These are phyloP conservation scores for Glossosoma conforme DNA, from an alignment of 1,140 invertebrate genomes.

Conservation along the genomic window DNA sequence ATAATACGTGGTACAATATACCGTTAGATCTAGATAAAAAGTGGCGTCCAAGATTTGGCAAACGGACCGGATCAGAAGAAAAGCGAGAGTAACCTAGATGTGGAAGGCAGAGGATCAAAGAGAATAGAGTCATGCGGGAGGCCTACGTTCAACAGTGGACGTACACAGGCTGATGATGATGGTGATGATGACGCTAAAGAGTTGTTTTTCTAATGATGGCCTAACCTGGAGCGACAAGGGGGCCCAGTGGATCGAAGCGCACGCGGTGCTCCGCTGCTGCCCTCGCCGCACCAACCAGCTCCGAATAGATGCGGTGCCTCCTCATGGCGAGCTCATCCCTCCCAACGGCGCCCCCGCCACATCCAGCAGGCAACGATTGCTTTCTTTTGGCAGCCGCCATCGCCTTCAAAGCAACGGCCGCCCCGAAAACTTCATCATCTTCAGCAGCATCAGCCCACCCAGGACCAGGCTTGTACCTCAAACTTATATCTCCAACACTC, in stretches of 20 bases:
- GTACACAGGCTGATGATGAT: too few relatives aligned
- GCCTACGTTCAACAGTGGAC: too few relatives aligned
- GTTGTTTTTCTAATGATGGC: constrained; percentile 1
- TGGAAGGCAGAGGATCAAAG: too few relatives aligned
- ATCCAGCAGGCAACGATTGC: constrained; percentile 32
- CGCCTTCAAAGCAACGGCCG: constrained; percentile 20
- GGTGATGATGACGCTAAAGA: too few relatives aligned
- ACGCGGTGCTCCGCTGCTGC: constrained; percentile 68
- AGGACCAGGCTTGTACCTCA: constrained; percentile 31
- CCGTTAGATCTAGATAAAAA: too few relatives aligned
- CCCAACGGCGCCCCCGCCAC: constrained; percentile 54
- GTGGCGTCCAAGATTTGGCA: too few relatives aligned
- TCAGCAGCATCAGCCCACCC: constrained; percentile 36
- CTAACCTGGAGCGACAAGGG: constrained; percentile 50
- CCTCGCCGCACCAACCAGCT: constrained; percentile 64
- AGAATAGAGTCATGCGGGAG: too few relatives aligned
- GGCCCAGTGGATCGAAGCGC: constrained; percentile 66
- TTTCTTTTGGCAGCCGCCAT: constrained; percentile 19
- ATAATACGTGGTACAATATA: too few relatives aligned
- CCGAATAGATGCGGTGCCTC: constrained; percentile 71
- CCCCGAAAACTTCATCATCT: constrained; percentile 47
- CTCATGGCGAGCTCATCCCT: constrained; percentile 69
- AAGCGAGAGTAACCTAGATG: too few relatives aligned
- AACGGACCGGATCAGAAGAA: too few relatives aligned
- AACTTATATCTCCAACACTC: constrained; percentile 36